Evolutionary conservation across 2,888 invertebrate species (phyloP).

Genomic region (Neoaliturus tenellus): DNA sequence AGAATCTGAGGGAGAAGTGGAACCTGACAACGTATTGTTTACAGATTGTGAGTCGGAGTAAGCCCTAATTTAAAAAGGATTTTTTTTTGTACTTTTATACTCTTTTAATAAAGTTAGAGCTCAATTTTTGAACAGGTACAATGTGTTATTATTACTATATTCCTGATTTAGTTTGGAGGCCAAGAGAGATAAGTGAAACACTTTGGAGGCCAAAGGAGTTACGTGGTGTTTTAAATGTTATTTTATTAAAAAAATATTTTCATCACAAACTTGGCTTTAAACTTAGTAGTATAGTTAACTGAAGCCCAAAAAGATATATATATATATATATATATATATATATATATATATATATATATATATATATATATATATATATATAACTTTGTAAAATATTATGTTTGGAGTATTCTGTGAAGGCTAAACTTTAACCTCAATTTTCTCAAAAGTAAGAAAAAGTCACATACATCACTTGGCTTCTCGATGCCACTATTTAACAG

Average conservation of each 20-base stretch:
- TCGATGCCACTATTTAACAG: slow-evolving; percentile 19
- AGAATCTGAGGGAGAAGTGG: slow-evolving; percentile 2
- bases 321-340: background rate
- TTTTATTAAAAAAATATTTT: slow-evolving; percentile 33
- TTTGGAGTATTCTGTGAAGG: slow-evolving; percentile 18
- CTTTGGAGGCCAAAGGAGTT: slow-evolving; percentile 38
- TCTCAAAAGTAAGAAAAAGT: slow-evolving; percentile 40
- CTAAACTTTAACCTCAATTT: slow-evolving; percentile 29
- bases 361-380: background rate
- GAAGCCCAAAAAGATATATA: slow-evolving; percentile 24
- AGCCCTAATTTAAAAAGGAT: slow-evolving; percentile 18
- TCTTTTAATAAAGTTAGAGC: slow-evolving; percentile 3
- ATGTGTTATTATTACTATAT: slow-evolving; percentile 31
- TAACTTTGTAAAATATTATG: slow-evolving; percentile 16
- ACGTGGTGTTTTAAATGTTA: slow-evolving; percentile 39
- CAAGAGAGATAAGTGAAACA: slow-evolving; percentile 46
- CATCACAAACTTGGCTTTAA: slow-evolving; percentile 25
- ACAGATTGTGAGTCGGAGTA: slow-evolving; percentile 29
- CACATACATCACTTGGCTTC: slow-evolving; percentile 47
- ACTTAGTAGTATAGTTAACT: background rate
- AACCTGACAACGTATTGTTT: slow-evolving; percentile 23
- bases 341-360: background rate
- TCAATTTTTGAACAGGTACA: slow-evolving; percentile 34
- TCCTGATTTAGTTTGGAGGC: slow-evolving; percentile 21
- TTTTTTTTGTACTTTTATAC: slow-evolving; percentile 12